Base-by-base conservation (phyloP, 1,140 invertebrate species). In the Drosophila lacertosa region DNA sequence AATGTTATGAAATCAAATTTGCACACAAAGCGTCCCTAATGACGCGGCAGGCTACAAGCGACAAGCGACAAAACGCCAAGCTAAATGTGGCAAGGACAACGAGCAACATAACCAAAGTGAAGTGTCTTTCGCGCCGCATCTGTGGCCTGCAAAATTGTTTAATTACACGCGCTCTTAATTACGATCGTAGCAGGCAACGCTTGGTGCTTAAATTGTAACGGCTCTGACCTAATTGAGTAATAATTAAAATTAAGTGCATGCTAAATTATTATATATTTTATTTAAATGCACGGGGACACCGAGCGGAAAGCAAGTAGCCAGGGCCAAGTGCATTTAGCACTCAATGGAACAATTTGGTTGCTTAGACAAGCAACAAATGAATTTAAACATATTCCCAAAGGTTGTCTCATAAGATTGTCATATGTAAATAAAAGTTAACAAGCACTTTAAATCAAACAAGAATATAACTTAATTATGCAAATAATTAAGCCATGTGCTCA, bases 1-100 rank as follows among this genome's bases (percentile, higher is more conserved):
- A 86, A 88, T 86, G 82, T 88, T 82, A 64, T 72, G 77, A 88
- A 88, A 88, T 88, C 82, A 88, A 88, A 88, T 88, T 88, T 88
- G 35, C 66, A 68, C 77, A 88, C 74, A 88, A 88, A 82, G 70
- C 70, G 47, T 78, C 77, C 77, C 74, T 78, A 88, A 88, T 88
- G 81, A 82, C 63, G 63, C 39, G 37, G 40, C 47, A 42, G 63
- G 24, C 63, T 26, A 16, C 16, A 44, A 58, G 53, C 47, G 55
- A 42, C 22, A 26, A 54, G 45, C 37, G 39, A n/a, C n/a, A n/a
- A n/a, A n/a, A n/a, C n/a, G n/a, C n/a, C 16, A 44, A 58, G 53
- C 47, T 50, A 42, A 16, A 26, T 48, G 45, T 32, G 39, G 50
- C 57, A 74, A 74, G 54, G 55, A 70, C 50, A 59, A 54, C 40